These are phyloP conservation scores for Agrochola litura DNA, from an alignment of 2,888 invertebrate species.

Conservation along the genomic window DNA sequence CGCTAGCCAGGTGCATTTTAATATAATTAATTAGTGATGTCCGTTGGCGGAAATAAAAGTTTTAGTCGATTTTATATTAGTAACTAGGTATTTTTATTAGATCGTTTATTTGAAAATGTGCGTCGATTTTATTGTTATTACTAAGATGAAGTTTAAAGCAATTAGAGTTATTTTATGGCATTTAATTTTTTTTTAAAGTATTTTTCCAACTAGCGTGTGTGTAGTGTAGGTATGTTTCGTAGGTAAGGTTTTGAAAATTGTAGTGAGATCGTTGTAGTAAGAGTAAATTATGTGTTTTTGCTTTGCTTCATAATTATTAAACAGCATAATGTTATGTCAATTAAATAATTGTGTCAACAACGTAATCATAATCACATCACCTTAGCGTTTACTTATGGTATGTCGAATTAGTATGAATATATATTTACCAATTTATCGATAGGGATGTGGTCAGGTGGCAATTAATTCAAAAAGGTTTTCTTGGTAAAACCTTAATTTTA, in stretches of 20 bases:
- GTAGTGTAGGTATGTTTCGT: too few relatives aligned
- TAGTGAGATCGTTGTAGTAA: background rate
- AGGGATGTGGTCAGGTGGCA: background rate
- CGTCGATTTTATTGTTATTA: slow-evolving; percentile 34
- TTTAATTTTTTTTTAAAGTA: background rate
- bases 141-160: background rate
- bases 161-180: background rate
- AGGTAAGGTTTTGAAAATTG: background rate
- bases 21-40: slow-evolving; percentile 69
- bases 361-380: slow-evolving; percentile 8
- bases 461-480: background rate
- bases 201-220: background rate
- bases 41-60: slow-evolving; percentile 59
- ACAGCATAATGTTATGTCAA: background rate
- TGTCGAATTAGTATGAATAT: background rate
- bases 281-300: slow-evolving; percentile 1
- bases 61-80: slow-evolving; percentile 55
- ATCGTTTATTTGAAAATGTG: slow-evolving; percentile 7
- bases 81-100: slow-evolving; percentile 22
- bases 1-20: slow-evolving; percentile 78
- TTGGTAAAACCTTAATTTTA: slow-evolving; percentile 1
- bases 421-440: background rate
- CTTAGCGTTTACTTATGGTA: background rate
- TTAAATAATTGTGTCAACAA: slow-evolving; percentile 8
- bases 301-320: slow-evolving; percentile 1